Evolutionary conservation across 2,888 invertebrate genomes (phyloP).

Genomic region (Eurois occulta): DNA sequence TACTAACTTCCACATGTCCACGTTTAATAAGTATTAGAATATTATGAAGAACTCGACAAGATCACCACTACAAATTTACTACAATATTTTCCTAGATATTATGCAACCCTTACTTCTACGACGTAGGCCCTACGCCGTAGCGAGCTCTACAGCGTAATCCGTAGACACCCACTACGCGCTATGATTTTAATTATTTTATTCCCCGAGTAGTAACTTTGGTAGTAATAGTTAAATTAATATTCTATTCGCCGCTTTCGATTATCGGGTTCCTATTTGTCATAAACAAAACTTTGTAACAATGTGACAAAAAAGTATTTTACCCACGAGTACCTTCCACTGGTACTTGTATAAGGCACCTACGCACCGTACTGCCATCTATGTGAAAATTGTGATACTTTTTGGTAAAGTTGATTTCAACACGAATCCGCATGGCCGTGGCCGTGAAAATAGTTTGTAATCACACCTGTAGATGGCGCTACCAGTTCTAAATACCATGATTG

Average conservation of each 20-base stretch:
- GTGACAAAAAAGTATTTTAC: neutral
- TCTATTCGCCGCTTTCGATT: neutral
- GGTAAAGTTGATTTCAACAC: neutral
- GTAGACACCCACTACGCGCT: slow-evolving; percentile 6
- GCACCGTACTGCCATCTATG: slow-evolving; percentile 48
- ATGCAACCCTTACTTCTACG: slow-evolving; percentile 34
- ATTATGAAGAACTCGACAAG: neutral
- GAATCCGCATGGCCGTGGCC: neutral
- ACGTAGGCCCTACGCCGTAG: slow-evolving; percentile 51
- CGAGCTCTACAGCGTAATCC: slow-evolving; percentile 28
- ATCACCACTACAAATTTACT: neutral
- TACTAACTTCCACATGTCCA: neutral
- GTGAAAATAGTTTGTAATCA: slow-evolving; percentile 4
- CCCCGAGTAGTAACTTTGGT: neutral
- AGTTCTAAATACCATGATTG: neutral
- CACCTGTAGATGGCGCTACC: slow-evolving; percentile 48
- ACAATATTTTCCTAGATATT: neutral
- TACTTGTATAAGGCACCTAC: neutral
- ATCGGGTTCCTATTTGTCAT: neutral
- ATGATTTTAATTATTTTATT: neutral
- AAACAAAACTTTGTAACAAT: neutral
- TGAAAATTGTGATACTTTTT: slow-evolving; percentile 4
- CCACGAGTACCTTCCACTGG: too few relatives aligned
- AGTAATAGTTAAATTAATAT: neutral
- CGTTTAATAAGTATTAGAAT: neutral